A percentile compares a stretch with the other conserved stretches of the same genome.
phyloP scores from a whole-genome alignment of 2,113 vertebrate genomes.

The Pluvialis apricaria region DNA sequence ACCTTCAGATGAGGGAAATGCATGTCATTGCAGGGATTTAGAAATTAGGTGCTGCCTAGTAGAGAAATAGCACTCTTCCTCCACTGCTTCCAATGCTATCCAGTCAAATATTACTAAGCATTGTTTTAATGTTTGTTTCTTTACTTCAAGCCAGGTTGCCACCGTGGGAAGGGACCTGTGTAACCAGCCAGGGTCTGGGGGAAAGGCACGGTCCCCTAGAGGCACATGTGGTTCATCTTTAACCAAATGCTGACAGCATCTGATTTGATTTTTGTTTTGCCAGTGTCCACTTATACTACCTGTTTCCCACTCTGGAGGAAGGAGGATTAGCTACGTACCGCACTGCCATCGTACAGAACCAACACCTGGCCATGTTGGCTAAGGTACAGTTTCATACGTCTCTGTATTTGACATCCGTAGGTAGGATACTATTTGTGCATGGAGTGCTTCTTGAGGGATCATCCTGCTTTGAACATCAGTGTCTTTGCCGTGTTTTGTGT shows the following conservation, averaged over 20 bases:
- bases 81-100: not conserved
- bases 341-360: constrained; percentile 98
- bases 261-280: not conserved
- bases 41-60: not conserved
- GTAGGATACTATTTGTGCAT: accelerated
- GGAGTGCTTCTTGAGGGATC: not conserved
- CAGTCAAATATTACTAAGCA: not conserved
- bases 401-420: not conserved
- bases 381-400: constrained; percentile 77
- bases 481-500: not conserved
- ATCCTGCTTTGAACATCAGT: not conserved
- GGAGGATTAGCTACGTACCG: constrained; percentile 96
- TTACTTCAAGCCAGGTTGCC: not conserved
- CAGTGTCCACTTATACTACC: constrained; percentile 96
- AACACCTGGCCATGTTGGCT: constrained; percentile 96
- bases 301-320: constrained; percentile 95
- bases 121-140: not conserved
- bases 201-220: not conserved
- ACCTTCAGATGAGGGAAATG: not conserved
- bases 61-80: not conserved
- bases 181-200: not conserved
- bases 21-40: not conserved
- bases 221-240: not conserved
- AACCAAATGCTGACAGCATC: not conserved
- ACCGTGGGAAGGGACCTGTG: accelerated